A percentile compares a stretch with the other conserved stretches of the same genome.
These are phyloP conservation scores for Bettongia penicillata DNA, from an alignment of 2,113 vertebrate genomes.

Conservation along the genomic window DNA sequence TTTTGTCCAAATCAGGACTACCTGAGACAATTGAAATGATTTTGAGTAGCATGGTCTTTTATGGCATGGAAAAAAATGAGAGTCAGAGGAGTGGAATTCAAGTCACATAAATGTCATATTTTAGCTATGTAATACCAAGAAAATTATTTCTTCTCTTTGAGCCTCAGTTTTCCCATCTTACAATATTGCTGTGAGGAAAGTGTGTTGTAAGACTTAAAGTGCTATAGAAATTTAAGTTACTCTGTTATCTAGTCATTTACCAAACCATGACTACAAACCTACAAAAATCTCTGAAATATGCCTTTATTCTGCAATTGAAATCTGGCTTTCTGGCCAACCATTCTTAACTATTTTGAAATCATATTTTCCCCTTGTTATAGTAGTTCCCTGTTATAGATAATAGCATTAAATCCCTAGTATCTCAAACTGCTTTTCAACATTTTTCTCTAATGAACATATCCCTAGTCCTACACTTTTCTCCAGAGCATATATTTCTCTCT, in stretches of 20 bases:
- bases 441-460: background rate
- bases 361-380: background rate
- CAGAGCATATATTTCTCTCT: background rate
- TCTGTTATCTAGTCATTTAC: background rate
- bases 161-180: background rate
- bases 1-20: slow-evolving; percentile 1
- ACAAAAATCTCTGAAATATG: background rate
- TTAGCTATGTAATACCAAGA: background rate
- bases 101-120: background rate
- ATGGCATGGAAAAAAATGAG: background rate
- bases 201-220: background rate
- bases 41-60: background rate
- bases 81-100: background rate
- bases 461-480: background rate
- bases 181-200: background rate
- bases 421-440: background rate
- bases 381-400: background rate
- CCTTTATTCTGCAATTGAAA: background rate
- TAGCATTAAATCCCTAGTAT: background rate
- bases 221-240: background rate
- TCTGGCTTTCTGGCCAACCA: background rate
- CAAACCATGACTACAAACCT: background rate
- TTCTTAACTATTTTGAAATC: background rate
- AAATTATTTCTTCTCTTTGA: background rate
- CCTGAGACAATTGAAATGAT: slow-evolving; percentile 9